A percentile compares a stretch with the other conserved stretches of the same genome.
Evolutionary conservation across 2,888 invertebrate species (phyloP).

Genomic region (Metacarcinus magister): DNA sequence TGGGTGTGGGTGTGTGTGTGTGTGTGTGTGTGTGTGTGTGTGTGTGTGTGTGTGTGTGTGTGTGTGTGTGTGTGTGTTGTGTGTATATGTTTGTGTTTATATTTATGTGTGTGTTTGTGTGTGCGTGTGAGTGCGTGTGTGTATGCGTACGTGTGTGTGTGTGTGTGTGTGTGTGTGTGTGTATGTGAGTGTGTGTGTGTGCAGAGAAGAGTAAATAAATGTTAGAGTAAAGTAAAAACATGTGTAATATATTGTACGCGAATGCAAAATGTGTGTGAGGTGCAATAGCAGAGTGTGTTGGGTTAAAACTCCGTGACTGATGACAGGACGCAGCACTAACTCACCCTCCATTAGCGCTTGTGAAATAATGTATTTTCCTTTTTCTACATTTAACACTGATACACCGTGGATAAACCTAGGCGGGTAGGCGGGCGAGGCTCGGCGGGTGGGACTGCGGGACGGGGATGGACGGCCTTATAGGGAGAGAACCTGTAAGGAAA

Average conservation of each 20-base stretch:
- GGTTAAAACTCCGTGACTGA: slow-evolving; percentile 29
- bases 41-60: background rate
- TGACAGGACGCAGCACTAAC: slow-evolving; percentile 42
- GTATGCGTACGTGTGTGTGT: background rate
- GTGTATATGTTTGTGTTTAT: background rate
- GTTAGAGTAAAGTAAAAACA: background rate
- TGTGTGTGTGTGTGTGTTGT: slow-evolving; percentile 2
- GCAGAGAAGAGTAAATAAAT: slow-evolving; percentile 27
- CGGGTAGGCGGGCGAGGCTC: background rate
- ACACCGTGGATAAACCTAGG: background rate
- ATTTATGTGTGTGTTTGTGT: background rate
- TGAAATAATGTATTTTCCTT: slow-evolving; percentile 28
- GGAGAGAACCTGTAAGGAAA: background rate
- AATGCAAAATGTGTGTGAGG: slow-evolving; percentile 19
- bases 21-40: background rate
- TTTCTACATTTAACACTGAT: slow-evolving; percentile 29
- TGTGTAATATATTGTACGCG: background rate
- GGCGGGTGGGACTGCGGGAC: background rate
- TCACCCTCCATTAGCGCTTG: slow-evolving; percentile 27
- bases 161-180: background rate
- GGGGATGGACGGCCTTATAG: no score
- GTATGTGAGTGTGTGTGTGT: background rate
- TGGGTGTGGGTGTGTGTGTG: background rate
- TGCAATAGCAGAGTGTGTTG: background rate
- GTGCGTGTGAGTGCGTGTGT: background rate